Evolutionary conservation across 2,113 vertebrate genomes (phyloP), one percentile per base, ranked within the genome.

Genomic region (Crotalus helleri): DNA sequence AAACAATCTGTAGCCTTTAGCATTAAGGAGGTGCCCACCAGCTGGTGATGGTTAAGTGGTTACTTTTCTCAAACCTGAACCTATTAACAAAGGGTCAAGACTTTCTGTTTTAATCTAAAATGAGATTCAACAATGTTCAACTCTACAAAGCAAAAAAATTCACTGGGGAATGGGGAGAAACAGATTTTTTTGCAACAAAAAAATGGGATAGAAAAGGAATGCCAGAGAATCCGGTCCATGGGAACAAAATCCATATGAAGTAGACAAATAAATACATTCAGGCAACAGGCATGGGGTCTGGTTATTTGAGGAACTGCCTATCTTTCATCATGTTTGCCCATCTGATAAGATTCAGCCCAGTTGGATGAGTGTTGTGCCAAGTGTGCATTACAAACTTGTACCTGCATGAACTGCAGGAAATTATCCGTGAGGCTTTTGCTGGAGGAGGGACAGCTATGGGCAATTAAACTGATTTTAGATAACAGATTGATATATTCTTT

Each of bases 1-100:
- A 94, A 97, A 96, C 94, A 95, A 58, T 23, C 61, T 91, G 93
- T 91, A 95, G 91, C 94, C 94, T 90, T 94, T 88, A 96, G 94
- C 93, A 91, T 51, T 94, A 90, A 81, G 53, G 44, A 89, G 93
- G 92, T 96, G 93, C 90, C 94, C 96, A 92, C 94, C 96, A 97
- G 93, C 94, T 96, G 94, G 94, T 95, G 96, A 94, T 95, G 94
- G 91, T 90, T 39, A 86, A 95, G 87, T 89, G 53, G 90, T 95
- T 93, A 88, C 93, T 95, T 93, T 95, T 94, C 94, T 93, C 58
- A 74, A 55, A 95, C 53, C 91, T 94, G 54, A 95, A 96, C 91
- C 92, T 90, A 90, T 1, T 95, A 96, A 94, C 57, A 87, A 93
- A 95, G 93, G 91, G 94, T 96, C 49, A 39, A 94, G 94, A 91